These are phyloP conservation scores for Vicugna pacos DNA, from an alignment of 2,113 vertebrate species.

Conservation along the genomic window DNA sequence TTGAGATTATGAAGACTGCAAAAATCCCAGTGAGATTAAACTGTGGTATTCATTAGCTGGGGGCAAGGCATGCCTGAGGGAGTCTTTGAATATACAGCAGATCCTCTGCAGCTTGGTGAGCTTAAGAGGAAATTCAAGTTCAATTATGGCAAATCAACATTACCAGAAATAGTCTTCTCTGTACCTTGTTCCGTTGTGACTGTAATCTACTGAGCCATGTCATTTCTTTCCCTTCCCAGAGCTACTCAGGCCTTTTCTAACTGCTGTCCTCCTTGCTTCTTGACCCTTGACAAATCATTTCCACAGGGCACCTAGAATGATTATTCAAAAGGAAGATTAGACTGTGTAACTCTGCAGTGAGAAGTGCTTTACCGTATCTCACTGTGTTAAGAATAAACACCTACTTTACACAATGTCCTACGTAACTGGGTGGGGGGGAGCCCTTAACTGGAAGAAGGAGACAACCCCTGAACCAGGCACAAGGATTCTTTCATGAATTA, in stretches of 20 bases:
- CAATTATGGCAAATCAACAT: background rate
- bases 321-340: background rate
- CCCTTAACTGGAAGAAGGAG: background rate
- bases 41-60: background rate
- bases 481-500: background rate
- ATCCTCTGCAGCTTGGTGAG: background rate
- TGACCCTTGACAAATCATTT: background rate
- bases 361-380: background rate
- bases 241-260: background rate
- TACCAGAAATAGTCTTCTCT: background rate
- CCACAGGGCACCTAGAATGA: background rate
- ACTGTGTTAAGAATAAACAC: background rate
- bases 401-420: background rate
- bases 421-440: rapidly evolving
- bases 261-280: background rate
- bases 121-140: background rate
- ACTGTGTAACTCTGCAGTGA: background rate
- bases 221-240: background rate
- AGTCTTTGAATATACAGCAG: background rate
- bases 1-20: background rate
- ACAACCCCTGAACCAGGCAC: background rate
- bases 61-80: background rate
- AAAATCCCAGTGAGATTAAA: background rate
- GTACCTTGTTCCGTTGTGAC: background rate
- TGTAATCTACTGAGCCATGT: background rate